Evolutionary conservation across 2,888 invertebrate species (phyloP), one percentile per base, ranked within the genome.

Genomic region (Meteorus cinctellus): DNA sequence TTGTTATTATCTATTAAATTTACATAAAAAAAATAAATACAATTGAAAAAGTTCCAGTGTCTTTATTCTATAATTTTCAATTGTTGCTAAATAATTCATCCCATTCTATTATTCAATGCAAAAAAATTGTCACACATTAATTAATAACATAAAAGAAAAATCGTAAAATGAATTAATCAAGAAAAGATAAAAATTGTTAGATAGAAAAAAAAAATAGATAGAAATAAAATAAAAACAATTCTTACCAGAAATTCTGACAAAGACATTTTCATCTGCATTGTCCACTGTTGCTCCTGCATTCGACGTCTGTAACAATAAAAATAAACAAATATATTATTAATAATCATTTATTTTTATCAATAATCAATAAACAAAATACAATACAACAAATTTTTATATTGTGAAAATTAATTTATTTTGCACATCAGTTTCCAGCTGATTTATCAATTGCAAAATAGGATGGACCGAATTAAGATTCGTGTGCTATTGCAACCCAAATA

Each of bases 231-330:
- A 55, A 55, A 19, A 55, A 55, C 1, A n/a, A 12, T 60, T 85
- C 88, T 89, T 77, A 89, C 89, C 89, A 80, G 86, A 86, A 79
- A 89, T 86, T 77, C 86, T 84, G 41, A 87, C 81, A 77, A 86
- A 85, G 24, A 87, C 83, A 84, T 87, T 88, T 66, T 86, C 87
- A 51, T 86, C 85, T 6, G 81, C 78, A 68, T 84, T 84, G 77
- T 87, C 85, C 75, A 87, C 83, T 45, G 85, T 84, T 77, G 87
- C 83, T 74, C 84, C 87, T 27, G 84, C 81, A 48, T 80, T 81
- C 68, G 84, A 81, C 75, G 84, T 87, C 89, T 89, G 86, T 24
- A 88, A 87, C 75, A 84, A 74, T 77, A 74, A 83, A 76, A 81
- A 81, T 62, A 74, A 63, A 45, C 12, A 36, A 70, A 34, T 0